Percentiles rank a stretch among this genome's conserved stretches.
Evolutionary conservation across 2,888 invertebrate species (phyloP).

Genomic region (Ichneumon xanthorius): DNA sequence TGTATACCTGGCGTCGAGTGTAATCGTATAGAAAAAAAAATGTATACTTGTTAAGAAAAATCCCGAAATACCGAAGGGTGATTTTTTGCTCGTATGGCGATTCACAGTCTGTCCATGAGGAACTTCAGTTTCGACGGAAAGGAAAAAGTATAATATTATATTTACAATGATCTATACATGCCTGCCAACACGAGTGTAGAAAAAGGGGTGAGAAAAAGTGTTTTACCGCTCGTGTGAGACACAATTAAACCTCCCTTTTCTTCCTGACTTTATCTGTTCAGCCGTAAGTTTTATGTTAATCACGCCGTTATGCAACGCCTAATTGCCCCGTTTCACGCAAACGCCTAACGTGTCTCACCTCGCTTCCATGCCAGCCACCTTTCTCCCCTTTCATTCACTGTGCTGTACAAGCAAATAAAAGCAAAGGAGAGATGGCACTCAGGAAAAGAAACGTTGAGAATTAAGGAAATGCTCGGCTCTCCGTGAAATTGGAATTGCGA

Average conservation of each 20-base stretch:
- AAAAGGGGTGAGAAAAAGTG: background rate
- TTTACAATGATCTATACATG: background rate
- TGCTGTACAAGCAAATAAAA: conserved; percentile 43
- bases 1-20: background rate
- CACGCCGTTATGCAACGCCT: conserved; percentile 45
- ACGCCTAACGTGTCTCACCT: conserved; percentile 43
- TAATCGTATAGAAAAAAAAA: background rate
- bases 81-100: no score
- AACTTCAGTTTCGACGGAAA: background rate
- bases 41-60: background rate
- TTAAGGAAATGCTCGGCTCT: conserved; percentile 63
- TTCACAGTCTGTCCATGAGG: background rate
- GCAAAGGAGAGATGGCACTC: conserved; percentile 38
- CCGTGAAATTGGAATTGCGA: conserved; percentile 68
- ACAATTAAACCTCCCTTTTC: conserved; percentile 11
- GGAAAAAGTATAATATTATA: no score
- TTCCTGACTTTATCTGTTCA: conserved; percentile 32
- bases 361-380: background rate
- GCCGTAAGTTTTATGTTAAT: conserved; percentile 64
- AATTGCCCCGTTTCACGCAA: conserved; percentile 61
- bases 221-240: background rate
- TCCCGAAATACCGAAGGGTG: background rate
- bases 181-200: background rate
- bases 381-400: conserved; percentile 15
- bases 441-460: conserved; percentile 43